Evolutionary conservation across 2,797 vertebrate genomes (phyloP), one percentile per base, ranked within the genome.

Genomic region (Emydoidea blandingii): DNA sequence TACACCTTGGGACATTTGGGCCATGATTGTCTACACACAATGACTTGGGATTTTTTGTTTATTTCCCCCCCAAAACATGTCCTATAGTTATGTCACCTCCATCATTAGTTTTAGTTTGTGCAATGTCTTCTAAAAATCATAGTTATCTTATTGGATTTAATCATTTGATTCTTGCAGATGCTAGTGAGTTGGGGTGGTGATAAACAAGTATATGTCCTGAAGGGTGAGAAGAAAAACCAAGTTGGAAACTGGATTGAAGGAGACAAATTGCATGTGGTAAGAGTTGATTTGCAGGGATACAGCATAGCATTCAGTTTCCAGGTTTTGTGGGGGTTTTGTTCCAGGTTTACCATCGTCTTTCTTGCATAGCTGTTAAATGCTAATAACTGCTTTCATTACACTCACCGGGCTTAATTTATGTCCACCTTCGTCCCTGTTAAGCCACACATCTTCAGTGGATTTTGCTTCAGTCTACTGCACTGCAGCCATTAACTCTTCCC

Each of bases 181-280:
- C 87, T 98, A 83, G 96, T 99, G 59, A 98, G 79, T 95, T 99
- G 99, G 99, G 99, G 99, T 9, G 99, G 99, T 1, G 98, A 99
- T 88, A 98, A 98, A 90, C 98, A 99, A 50, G 95, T 98, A 85
- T 98, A 97, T 82, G 98, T 99, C 81, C 99, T 99, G 95, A 99
- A 98, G 52, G 99, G 98, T 1, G 98, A 99, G 87, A 99, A 99
- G 86, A 98, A 98, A 59, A 98, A 99, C 74, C 98, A 99, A 1
- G 98, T 90, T 99, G 98, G 98, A 99, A 82, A 93, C 98, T 99
- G 98, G 98, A 97, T 99, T 4, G 98, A 99, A 90, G 99, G 98
- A 90, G 98, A 98, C 83, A 92, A 98, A 96, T 97, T 98, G 19
- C 92, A 98, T 95, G 92, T 98, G 98, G 98, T 99, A 97, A 98